Percentiles rank a stretch among this genome's conserved stretches.
phyloP scores from a whole-genome alignment of 2,113 vertebrate genomes.

The Microcebus lehilahytsara region DNA sequence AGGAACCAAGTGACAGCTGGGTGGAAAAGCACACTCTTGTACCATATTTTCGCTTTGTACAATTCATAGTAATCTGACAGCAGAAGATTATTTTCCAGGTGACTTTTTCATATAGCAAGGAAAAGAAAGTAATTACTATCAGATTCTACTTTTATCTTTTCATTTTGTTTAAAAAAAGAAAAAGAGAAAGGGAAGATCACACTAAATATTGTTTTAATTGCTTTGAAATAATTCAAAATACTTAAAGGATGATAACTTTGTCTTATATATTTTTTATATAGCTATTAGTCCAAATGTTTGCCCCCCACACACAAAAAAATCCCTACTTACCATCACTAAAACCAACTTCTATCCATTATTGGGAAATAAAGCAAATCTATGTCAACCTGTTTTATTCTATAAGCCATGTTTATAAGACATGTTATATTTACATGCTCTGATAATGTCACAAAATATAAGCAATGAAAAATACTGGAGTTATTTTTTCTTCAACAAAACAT shows the following conservation, averaged over 20 bases:
- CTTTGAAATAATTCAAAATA: conserved; percentile 47
- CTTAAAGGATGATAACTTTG: not conserved
- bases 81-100: conserved; percentile 36
- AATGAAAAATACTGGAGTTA: not conserved
- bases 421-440: not conserved
- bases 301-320: not conserved
- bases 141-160: not conserved
- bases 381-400: not conserved
- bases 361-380: not conserved
- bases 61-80: conserved; percentile 21
- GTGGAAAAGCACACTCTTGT: not conserved
- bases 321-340: not conserved
- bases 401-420: not conserved
- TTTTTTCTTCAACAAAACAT: not conserved
- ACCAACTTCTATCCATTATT: not conserved
- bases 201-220: not conserved
- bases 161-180: not conserved
- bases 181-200: not conserved
- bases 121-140: conserved; percentile 9
- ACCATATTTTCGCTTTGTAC: not conserved
- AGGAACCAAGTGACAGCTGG: not conserved
- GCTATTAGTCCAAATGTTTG: not conserved
- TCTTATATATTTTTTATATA: not conserved
- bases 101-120: not conserved
- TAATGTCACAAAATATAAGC: conserved; percentile 4